Conservation (phyloP, 1,140 invertebrate species). For the Drosophila navojoa region DNA sequence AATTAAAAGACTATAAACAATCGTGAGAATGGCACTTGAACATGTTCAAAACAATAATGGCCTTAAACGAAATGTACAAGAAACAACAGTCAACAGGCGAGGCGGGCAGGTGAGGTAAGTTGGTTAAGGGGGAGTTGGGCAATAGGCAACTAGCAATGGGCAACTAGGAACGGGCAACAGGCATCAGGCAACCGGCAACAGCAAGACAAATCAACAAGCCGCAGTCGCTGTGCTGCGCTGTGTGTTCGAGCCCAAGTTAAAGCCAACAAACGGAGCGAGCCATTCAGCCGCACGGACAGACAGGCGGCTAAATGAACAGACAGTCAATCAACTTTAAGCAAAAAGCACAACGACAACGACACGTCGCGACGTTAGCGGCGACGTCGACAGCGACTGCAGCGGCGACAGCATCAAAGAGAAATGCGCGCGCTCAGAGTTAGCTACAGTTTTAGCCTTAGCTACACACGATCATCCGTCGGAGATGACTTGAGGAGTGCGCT, state of each 20-base stretch:
- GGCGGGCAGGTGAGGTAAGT: background rate
- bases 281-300: constrained; percentile 51
- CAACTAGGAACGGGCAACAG: constrained; percentile 2
- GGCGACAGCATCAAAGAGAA: constrained; percentile 65
- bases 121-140: background rate
- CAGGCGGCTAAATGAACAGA: constrained; percentile 75
- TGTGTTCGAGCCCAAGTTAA: constrained; percentile 32
- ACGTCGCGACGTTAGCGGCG: constrained; percentile 26
- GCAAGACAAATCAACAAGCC: constrained; percentile 54
- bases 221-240: constrained; percentile 1
- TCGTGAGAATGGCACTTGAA: constrained; percentile 83
- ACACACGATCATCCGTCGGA: constrained; percentile 46
- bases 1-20: constrained; percentile 83
- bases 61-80: constrained; percentile 79
- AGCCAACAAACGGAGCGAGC: constrained; percentile 72
- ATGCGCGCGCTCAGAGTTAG: constrained; percentile 53
- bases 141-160: constrained; percentile 2
- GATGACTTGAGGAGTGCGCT: constrained; percentile 77
- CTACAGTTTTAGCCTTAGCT: constrained; percentile 28
- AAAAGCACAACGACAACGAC: constrained; percentile 57
- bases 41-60: constrained; percentile 82
- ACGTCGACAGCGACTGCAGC: constrained; percentile 13
- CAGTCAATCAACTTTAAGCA: constrained; percentile 81
- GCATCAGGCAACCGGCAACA: constrained; percentile 34
- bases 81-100: constrained; percentile 29